Evolutionary conservation across 2,888 invertebrate species (phyloP).

Genomic region (Suillia variegata): DNA sequence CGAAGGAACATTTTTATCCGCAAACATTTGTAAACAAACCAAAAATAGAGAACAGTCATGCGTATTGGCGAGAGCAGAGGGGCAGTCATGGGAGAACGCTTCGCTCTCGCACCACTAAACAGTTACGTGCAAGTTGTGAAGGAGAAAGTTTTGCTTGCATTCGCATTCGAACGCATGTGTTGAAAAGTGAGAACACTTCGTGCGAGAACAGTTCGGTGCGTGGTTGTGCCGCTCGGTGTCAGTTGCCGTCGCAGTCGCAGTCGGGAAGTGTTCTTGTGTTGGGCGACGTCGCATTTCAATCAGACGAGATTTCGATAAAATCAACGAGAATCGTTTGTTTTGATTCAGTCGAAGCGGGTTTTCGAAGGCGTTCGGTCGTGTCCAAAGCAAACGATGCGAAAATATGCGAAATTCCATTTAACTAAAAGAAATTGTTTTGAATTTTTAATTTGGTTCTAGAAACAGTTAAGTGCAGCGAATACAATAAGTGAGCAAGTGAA

Average conservation of each 20-base stretch:
- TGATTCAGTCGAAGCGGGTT: conserved; percentile 56
- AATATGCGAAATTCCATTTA: background rate
- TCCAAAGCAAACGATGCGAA: conserved; percentile 17
- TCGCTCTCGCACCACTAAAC: too few species aligned
- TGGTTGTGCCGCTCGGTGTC: background rate
- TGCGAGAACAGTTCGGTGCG: background rate
- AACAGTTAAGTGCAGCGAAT: conserved; percentile 2
- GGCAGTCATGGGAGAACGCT: background rate
- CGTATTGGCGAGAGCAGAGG: background rate
- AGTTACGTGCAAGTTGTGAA: too few species aligned
- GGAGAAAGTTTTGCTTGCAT: too few species aligned
- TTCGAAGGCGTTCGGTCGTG: conserved; percentile 42
- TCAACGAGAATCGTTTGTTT: conserved; percentile 51
- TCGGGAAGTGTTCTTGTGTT: background rate
- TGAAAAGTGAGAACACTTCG: background rate
- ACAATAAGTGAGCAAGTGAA: conserved; percentile 19
- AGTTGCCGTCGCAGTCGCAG: background rate
- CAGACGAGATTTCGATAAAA: conserved; percentile 46
- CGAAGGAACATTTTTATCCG: background rate
- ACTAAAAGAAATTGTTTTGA: background rate
- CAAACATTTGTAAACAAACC: conserved; percentile 13
- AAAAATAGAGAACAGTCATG: background rate
- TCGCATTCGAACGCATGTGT: too few species aligned
- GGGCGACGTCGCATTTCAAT: background rate
- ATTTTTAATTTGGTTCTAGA: too few species aligned